Evolutionary conservation across 2,113 vertebrate genomes (phyloP).

Genomic region (Regulus satrapa): DNA sequence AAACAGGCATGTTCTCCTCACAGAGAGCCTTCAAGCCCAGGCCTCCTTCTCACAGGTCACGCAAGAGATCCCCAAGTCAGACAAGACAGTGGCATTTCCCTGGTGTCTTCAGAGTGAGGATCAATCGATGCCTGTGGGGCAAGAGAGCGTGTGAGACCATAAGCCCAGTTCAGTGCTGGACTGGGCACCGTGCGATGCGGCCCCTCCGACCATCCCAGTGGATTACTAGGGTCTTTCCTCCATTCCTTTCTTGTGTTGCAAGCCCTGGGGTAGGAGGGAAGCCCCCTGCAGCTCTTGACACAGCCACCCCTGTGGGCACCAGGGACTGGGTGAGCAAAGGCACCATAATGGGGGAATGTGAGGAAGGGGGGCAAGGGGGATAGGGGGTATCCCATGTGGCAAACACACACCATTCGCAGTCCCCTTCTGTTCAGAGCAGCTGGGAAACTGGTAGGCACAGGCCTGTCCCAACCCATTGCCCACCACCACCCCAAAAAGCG

Average conservation of each 20-base stretch:
- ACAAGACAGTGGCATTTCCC: neutral
- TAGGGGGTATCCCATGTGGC: too few species aligned
- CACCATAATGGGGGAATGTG: accelerated
- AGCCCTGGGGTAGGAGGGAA: neutral
- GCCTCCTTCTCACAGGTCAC: neutral
- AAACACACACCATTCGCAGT: neutral
- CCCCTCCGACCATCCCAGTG: accelerated
- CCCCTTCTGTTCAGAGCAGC: neutral
- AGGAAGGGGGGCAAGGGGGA: neutral
- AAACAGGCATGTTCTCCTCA: neutral
- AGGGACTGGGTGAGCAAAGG: neutral
- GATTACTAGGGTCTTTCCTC: neutral
- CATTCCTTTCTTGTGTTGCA: neutral
- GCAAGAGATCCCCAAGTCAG: accelerated
- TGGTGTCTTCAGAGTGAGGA: slow-evolving; percentile 16
- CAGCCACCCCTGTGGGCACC: neutral
- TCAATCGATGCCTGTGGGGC: neutral
- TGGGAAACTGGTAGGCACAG: neutral
- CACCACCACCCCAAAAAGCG: neutral
- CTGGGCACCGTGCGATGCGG: neutral
- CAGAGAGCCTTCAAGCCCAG: neutral
- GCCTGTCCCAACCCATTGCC: neutral
- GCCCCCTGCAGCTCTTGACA: neutral
- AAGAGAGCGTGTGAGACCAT: accelerated
- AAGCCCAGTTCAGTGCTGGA: neutral